Percentiles rank a stretch among this genome's conserved stretches.
Evolutionary conservation across 2,113 vertebrate species (phyloP).

Genomic region (Xiphorhynchus elegans): DNA sequence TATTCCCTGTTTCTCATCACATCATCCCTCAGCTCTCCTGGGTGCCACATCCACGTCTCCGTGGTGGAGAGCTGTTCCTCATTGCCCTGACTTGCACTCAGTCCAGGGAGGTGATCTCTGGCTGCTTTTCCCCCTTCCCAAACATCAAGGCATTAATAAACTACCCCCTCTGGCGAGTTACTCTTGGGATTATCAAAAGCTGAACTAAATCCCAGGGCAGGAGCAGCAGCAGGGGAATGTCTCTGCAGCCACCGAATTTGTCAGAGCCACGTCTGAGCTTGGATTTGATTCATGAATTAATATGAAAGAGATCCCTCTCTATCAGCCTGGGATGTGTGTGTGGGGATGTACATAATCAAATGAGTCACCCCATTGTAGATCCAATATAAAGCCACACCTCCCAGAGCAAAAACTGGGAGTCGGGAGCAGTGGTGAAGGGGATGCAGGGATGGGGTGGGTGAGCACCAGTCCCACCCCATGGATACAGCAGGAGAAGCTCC

Average conservation of each 20-base stretch:
- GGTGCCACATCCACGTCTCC: neutral
- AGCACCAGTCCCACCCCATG: rapidly evolving
- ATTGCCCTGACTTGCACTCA: neutral
- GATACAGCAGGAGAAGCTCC: neutral
- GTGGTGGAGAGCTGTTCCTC: neutral
- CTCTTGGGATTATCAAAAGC: neutral
- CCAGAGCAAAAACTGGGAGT: neutral
- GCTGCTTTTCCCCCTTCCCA: neutral
- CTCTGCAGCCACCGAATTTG: neutral
- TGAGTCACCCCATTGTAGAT: neutral
- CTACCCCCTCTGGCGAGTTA: neutral
- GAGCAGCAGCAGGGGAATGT: neutral
- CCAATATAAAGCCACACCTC: neutral
- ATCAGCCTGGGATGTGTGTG: neutral
- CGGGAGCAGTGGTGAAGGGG: rapidly evolving
- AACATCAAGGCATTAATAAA: neutral
- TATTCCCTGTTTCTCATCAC: neutral
- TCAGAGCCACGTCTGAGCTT: rapidly evolving
- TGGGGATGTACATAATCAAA: neutral
- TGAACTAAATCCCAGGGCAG: neutral
- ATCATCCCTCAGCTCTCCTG: neutral
- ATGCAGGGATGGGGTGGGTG: neutral
- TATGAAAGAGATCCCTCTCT: neutral
- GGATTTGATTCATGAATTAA: neutral
- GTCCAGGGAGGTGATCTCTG: neutral